Base-by-base conservation (phyloP, 2,113 vertebrate species). In the Megaceryle maxima region DNA sequence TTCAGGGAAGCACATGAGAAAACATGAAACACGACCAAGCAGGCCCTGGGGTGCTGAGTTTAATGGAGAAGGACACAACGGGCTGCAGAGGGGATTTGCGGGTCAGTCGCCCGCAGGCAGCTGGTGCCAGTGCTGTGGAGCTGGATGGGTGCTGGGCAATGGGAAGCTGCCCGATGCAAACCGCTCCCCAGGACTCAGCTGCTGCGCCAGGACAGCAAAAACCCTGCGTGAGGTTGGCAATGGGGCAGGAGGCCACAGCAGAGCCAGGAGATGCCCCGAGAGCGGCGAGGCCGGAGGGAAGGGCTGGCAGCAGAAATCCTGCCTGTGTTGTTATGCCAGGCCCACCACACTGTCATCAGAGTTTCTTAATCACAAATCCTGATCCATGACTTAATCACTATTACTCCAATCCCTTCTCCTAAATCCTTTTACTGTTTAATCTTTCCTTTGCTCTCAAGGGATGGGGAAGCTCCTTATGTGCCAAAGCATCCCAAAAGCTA, bases 351-450 rank as follows among this genome's bases (percentile, higher is more conserved):
- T 31, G 87, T 83, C 43, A n/a, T 5, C 93, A 41, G 55, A 10
- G 2, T 25, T 63, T 18, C 56, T 63, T 57, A 16, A 73, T 53
- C 87, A 83, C 63, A 69, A 88, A 94, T 56, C 93, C 93, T 88
- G 92, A 90, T 90, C 92, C 73, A 53, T 64, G 83, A 87, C 92
- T 93, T 94, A 92, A 94, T 93, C 93, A 10, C 63, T 68, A 15
- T 80, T 67, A 90, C 73, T 94, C 26, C 64, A 72, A 88, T 92
- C 94, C 92, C 60, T 51, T 50, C 88, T 72, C 72, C 72, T 72
- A 88, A 92, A 90, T 68, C 92, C 90, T 92, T 94, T 95, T 72
- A 94, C 88, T 72, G 29, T 93, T 93, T 95, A 92, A 96, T 90
- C 94, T 88, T 31, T 67, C 29, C 88, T 50, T n/a, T 69, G 76